Evolutionary conservation across 2,113 vertebrate species (phyloP), one percentile per base, ranked within the genome.

Genomic region (Coreoperca whiteheadi): DNA sequence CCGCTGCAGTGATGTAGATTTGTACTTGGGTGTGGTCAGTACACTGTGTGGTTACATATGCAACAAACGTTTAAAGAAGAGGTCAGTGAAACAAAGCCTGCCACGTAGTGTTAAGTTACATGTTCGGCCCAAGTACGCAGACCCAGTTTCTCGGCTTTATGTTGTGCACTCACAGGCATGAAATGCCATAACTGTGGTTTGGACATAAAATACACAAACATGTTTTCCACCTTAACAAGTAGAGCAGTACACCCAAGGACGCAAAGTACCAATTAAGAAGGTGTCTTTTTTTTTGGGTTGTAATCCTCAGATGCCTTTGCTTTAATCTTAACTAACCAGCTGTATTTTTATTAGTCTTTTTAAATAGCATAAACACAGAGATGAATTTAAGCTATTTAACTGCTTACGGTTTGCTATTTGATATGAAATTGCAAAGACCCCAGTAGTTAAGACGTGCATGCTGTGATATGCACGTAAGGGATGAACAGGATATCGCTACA

Each of bases 291-390:
- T 30, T 79, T 51, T 18, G 12, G 28, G 48, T 32, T 53, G 67
- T 37, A 53, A 53, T 53, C 11, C 20, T 70, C 20, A n/a, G 11
- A 41, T 18, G 59, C 10, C 5, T 51, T 53, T 39, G 15, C 57
- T 80, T 72, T 71, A 41, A 71, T 61, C 54, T 34, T 11, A 50
- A 51, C 20, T 23, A 63, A 18, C 11, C 57, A 63, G 43, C n/a
- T 53, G 61, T 54, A 21, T n/a, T 75, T 64, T 37, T 23, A 46
- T 23, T n/a, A n/a, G 32, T 34, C 46, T 20, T 37, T 16, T n/a
- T 20, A 39, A 8, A 37, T 6, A 54, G 16, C 9, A 8, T 8
- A 37, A 69, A 69, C 8, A 61, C 9, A 67, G 25, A n/a, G 11
- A n/a, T 53, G 30, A 5, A 25, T 51, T 37, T n/a, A 60, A 30